Evolutionary conservation across 1,140 invertebrate species (phyloP), one percentile per base, ranked within the genome.

Genomic region (Heterodera carotae): DNA sequence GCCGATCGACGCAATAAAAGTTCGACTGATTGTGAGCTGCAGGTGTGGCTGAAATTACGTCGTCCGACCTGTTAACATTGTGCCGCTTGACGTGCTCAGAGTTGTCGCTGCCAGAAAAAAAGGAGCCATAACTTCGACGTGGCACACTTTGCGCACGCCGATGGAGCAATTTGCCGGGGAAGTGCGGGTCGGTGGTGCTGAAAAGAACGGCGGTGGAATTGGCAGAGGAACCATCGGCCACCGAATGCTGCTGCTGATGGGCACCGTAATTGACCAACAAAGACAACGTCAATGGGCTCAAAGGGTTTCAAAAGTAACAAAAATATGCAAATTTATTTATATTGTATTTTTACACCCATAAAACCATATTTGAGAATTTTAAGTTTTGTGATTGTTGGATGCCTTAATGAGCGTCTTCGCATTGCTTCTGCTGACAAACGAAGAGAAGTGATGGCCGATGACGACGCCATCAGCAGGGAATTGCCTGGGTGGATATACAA

Each of bases 201-300:
- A 34, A 12, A 67, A 69, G 36, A n/a, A 31, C 62, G 29, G 53
- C 64, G 48, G 56, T 25, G 15, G 66, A 34, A 10, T 25, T 15
- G 15, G 25, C 39, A 48, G 29, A 27, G 48, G 43, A 31, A 56
- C 76, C 29, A 25, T 2, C 7, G 25, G 2, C 29, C 12, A 33
- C 29, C 29, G 60, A 18, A 64, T 31, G 31, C 33, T 59, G 29
- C 25, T 31, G 31, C 33, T 59, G 29, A 31, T 71, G 43, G 22
- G 67, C 80, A 75, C 77, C 77, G 39, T 79, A 79, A 53, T 79
- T 79, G 22, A 67, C 80, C 48, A 79, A n/a, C 59, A 79, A 36
- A 0, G 79, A 82, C 27, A 80, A 53, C 5, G 79, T 74, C 27
- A 82, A 34, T 12, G 79, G 79, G 39, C 76, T 80, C 76, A 68